Evolutionary conservation across 2,113 vertebrate genomes (phyloP).

Genomic region (Macquaria ambigua): DNA sequence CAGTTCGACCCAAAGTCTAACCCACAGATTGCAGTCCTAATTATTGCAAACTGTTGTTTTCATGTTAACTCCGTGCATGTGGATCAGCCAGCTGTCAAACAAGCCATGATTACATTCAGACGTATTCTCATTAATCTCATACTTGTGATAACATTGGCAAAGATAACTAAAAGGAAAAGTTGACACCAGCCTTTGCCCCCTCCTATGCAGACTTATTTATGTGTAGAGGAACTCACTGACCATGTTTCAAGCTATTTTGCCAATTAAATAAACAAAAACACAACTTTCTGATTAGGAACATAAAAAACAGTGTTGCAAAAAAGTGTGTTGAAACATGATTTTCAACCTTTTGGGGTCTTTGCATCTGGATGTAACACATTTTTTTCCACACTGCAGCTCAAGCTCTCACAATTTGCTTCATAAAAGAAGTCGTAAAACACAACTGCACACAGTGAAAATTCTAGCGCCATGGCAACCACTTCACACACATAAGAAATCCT

Average conservation of each 20-base stretch:
- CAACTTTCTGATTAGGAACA: conserved; percentile 9
- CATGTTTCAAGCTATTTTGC: neutral
- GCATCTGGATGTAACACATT: conserved; percentile 57
- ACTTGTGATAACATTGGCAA: conserved; percentile 1
- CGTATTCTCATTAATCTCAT: conserved; percentile 15
- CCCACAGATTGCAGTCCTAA: conserved; percentile 22
- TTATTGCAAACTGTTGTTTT: conserved; percentile 26
- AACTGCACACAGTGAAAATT: conserved; percentile 51
- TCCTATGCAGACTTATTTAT: too few relatives aligned
- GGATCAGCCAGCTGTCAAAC: conserved; percentile 29
- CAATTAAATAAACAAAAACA: neutral
- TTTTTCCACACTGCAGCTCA: conserved; percentile 60
- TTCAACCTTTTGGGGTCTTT: conserved; percentile 33
- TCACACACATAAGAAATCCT: conserved; percentile 62
- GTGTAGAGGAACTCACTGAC: neutral
- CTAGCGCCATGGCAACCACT: conserved; percentile 67
- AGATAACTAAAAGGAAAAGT: conserved; percentile 2
- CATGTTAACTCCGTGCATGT: neutral
- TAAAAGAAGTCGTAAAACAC: conserved; percentile 72
- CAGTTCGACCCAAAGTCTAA: neutral
- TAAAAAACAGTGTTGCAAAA: neutral
- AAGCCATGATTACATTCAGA: conserved; percentile 18
- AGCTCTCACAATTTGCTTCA: conserved; percentile 60
- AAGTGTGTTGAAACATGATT: conserved; percentile 3
- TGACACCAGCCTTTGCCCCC: neutral